Percentiles rank a stretch among this genome's conserved stretches.
Conservation (phyloP, 2,113 vertebrate species). For the Pygoscelis antarcticus region DNA sequence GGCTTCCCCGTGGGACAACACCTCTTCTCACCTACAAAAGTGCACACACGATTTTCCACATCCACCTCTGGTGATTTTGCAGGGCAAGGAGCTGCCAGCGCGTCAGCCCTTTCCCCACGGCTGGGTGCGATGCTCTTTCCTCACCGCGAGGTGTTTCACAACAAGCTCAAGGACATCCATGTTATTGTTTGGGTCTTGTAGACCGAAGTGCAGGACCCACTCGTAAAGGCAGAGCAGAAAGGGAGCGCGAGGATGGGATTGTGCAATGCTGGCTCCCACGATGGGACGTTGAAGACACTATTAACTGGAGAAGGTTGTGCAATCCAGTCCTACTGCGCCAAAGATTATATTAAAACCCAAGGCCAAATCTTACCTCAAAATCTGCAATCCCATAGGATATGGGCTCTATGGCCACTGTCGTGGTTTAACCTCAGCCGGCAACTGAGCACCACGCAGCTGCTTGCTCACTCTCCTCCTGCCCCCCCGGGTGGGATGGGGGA, state of each 20-base stretch:
- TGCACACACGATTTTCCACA: not conserved
- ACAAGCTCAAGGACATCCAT: not conserved
- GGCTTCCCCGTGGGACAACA: not conserved
- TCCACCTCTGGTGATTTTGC: not conserved
- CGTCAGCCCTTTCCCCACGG: fast-evolving
- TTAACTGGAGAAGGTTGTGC: not conserved
- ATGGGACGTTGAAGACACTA: not conserved
- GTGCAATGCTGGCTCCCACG: fast-evolving
- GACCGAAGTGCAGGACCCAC: not conserved
- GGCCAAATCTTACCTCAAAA: not conserved
- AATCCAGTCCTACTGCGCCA: not conserved
- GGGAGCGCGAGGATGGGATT: fast-evolving
- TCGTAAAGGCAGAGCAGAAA: not conserved
- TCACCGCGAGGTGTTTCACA: not conserved
- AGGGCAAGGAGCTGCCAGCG: not conserved
- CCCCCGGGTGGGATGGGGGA: too few species aligned
- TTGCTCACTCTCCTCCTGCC: too few species aligned
- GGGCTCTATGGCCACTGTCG: not conserved
- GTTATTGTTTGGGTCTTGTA: not conserved
- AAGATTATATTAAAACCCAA: not conserved
- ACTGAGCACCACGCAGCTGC: too few species aligned
- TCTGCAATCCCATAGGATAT: not conserved
- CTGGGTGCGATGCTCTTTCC: not conserved
- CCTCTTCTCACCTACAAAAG: not conserved
- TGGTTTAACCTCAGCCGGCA: too few species aligned